These are phyloP conservation scores for Spodoptera frugiperda DNA, from an alignment of 1,140 invertebrate species.

Conservation along the genomic window DNA sequence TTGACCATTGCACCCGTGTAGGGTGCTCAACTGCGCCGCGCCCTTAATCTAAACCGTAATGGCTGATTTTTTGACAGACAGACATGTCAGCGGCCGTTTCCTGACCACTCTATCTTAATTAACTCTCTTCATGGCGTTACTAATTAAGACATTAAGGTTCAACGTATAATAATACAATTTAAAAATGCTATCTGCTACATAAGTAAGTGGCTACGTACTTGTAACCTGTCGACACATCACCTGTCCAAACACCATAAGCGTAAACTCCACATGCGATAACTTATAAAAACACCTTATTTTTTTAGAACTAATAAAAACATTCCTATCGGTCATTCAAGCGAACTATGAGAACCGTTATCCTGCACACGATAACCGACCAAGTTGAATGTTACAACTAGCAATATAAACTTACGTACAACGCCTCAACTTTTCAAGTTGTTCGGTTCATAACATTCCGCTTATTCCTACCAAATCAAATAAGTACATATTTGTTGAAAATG, in stretches of 20 bases:
- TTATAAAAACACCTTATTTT: slow-evolving; percentile 63
- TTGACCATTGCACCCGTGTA: background rate
- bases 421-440: background rate
- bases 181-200: slow-evolving; percentile 13
- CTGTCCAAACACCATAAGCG: slow-evolving; percentile 52
- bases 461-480: slow-evolving; percentile 1
- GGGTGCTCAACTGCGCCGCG: background rate
- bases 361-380: slow-evolving; percentile 54
- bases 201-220: background rate
- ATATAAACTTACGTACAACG: slow-evolving; percentile 10
- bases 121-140: slow-evolving; percentile 24
- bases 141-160: slow-evolving; percentile 30
- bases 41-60: slow-evolving; percentile 18
- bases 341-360: slow-evolving; percentile 64
- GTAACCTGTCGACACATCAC: slow-evolving; percentile 30
- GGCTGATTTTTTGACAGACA: slow-evolving; percentile 17
- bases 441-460: slow-evolving; percentile 1
- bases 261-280: slow-evolving; percentile 61
- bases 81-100: slow-evolving; percentile 11
- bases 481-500: too few species aligned
- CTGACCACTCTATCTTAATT: slow-evolving; percentile 29
- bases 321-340: slow-evolving; percentile 62
- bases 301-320: slow-evolving; percentile 67
- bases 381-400: background rate
- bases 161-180: background rate